phyloP scores from a whole-genome alignment of 37 sponge, comb jelly and placozoan species.

The Ianthella basta region DNA sequence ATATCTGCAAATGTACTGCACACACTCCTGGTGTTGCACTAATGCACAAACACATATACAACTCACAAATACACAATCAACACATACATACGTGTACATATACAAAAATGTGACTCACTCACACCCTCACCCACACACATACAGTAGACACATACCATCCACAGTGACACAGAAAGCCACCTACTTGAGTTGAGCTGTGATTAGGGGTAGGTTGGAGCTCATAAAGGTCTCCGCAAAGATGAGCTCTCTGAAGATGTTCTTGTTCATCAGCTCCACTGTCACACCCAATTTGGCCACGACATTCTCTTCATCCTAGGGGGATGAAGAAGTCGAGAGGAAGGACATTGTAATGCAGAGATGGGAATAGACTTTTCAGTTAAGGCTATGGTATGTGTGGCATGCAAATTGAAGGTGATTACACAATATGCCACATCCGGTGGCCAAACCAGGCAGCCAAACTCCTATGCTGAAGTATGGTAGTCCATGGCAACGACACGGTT shows the following conservation, averaged over 20 bases:
- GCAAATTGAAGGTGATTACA: no score
- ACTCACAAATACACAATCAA: no score
- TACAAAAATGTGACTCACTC: no score
- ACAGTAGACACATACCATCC: not conserved
- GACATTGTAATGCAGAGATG: not conserved
- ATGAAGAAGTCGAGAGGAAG: conserved; percentile 4
- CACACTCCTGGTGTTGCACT: no score
- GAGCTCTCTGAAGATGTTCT: conserved; percentile 86
- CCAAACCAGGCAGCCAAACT: no score
- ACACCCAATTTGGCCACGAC: conserved; percentile 62
- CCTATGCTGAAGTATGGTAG: no score
- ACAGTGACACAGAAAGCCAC: not conserved
- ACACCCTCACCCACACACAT: not conserved
- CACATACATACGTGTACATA: no score
- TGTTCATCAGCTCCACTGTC: conserved; percentile 86
- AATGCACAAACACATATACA: no score
- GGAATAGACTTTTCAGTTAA: not conserved
- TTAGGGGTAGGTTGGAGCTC: conserved; percentile 81
- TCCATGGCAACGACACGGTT: no score
- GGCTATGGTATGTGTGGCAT: no score
- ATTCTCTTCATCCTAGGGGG: conserved; percentile 68
- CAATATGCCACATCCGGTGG: no score
- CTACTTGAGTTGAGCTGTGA: conserved; percentile 74
- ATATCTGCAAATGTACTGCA: no score
- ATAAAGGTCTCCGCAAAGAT: conserved; percentile 89